These are phyloP conservation scores for Panthera tigris DNA, from an alignment of 2,113 vertebrate genomes.

Conservation along the genomic window DNA sequence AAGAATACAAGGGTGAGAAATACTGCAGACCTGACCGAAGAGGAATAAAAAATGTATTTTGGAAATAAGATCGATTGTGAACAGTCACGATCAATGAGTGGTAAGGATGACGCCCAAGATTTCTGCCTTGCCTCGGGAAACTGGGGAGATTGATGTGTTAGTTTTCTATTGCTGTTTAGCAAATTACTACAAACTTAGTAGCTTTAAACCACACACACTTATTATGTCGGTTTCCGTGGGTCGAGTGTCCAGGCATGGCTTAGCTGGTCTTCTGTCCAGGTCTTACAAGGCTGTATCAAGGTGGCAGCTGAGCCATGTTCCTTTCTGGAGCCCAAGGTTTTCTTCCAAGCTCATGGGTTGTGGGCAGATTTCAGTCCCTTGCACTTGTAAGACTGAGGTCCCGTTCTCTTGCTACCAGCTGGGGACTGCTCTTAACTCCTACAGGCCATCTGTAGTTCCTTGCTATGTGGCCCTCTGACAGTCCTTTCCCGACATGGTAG, in stretches of 20 bases:
- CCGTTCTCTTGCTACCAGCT: not conserved
- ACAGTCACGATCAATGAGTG: not conserved
- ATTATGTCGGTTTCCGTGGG: not conserved
- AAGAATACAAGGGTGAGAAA: not conserved
- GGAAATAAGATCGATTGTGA: not conserved
- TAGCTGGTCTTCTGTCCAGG: not conserved
- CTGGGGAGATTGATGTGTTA: not conserved
- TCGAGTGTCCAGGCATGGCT: not conserved
- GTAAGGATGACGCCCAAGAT: not conserved
- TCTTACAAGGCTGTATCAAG: not conserved
- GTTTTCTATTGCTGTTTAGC: not conserved
- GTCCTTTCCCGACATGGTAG: not conserved
- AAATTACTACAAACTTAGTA: not conserved
- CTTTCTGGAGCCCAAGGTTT: not conserved
- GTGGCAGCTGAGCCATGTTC: not conserved
- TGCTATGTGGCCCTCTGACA: not conserved
- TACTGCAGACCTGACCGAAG: not conserved
- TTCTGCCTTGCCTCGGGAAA: not conserved
- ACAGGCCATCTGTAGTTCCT: not conserved
- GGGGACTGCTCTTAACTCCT: not conserved
- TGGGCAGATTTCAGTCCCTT: not conserved
- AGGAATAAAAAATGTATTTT: not conserved
- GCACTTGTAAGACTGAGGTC: not conserved
- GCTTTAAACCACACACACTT: not conserved
- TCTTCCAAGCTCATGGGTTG: not conserved